Evolutionary conservation across 2,113 vertebrate species (phyloP).

Genomic region (Plecotus auritus): DNA sequence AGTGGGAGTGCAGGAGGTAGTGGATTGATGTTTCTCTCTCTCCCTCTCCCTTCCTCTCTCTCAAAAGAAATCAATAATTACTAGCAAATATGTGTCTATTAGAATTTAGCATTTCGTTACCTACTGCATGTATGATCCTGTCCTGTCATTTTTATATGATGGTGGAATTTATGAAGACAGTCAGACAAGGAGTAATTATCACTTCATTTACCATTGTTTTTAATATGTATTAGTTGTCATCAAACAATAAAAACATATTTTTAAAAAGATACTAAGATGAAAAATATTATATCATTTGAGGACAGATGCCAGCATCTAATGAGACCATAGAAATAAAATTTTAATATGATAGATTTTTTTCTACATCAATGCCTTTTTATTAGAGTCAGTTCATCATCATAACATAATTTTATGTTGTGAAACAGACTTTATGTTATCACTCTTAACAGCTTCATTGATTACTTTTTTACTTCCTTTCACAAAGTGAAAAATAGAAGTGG

Average conservation of each 20-base stretch:
- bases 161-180: too few relatives aligned
- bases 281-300: background rate
- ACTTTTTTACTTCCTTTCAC: constrained; percentile 32
- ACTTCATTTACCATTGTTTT: too few relatives aligned
- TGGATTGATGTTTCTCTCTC: too few relatives aligned
- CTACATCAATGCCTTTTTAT: constrained; percentile 27
- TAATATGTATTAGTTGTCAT: too few relatives aligned
- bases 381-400: constrained; percentile 39
- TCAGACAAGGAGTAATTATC: too few relatives aligned
- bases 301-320: constrained; percentile 20
- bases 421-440: constrained; percentile 2
- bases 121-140: background rate
- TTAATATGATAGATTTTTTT: constrained; percentile 46
- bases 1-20: too few relatives aligned
- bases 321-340: constrained; percentile 42
- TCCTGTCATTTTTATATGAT: background rate
- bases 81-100: background rate
- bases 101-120: background rate
- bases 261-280: background rate
- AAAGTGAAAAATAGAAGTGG: background rate
- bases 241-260: too few relatives aligned
- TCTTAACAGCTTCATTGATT: constrained; percentile 48
- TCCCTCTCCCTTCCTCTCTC: too few relatives aligned
- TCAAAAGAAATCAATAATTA: too few relatives aligned
- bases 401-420: constrained; percentile 20